Evolutionary conservation across 2,113 vertebrate genomes (phyloP).

Genomic region (Amia ocellicauda): DNA sequence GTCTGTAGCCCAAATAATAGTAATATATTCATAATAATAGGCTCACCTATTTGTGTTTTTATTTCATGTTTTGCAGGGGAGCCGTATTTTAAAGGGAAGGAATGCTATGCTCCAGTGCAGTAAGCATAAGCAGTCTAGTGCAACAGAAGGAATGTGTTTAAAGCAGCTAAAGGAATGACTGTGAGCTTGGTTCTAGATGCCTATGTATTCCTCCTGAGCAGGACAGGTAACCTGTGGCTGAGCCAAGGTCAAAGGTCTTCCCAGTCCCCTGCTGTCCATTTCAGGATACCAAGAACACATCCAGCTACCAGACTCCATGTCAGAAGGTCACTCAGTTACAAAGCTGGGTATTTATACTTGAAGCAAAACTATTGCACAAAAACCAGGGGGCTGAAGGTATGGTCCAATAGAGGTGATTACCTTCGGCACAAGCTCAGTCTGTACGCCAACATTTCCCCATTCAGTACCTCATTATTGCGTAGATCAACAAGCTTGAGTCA

Average conservation of each 20-base stretch:
- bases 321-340: constrained; percentile 30
- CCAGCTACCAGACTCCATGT: constrained; percentile 58
- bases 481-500: constrained; percentile 69
- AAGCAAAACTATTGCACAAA: constrained; percentile 51
- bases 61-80: constrained; percentile 37
- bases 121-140: neutral
- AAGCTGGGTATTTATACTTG: constrained; percentile 34
- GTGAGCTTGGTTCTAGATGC: constrained; percentile 66
- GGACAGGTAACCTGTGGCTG: constrained; percentile 62
- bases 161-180: constrained; percentile 71
- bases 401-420: constrained; percentile 50
- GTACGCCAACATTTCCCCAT: constrained; percentile 61
- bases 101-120: neutral
- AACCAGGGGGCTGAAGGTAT: constrained; percentile 49
- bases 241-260: constrained; percentile 55
- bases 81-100: constrained; percentile 25
- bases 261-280: constrained; percentile 30
- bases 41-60: constrained; percentile 8
- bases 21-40: too few species aligned
- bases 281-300: neutral
- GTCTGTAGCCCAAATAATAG: too few species aligned
- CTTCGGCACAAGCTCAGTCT: constrained; percentile 51
- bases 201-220: constrained; percentile 68
- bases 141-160: constrained; percentile 12
- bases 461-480: constrained; percentile 73